A percentile compares a stretch with the other conserved stretches of the same genome.
phyloP scores from a whole-genome alignment of 2,797 vertebrate genomes.

The Botia almorhae region DNA sequence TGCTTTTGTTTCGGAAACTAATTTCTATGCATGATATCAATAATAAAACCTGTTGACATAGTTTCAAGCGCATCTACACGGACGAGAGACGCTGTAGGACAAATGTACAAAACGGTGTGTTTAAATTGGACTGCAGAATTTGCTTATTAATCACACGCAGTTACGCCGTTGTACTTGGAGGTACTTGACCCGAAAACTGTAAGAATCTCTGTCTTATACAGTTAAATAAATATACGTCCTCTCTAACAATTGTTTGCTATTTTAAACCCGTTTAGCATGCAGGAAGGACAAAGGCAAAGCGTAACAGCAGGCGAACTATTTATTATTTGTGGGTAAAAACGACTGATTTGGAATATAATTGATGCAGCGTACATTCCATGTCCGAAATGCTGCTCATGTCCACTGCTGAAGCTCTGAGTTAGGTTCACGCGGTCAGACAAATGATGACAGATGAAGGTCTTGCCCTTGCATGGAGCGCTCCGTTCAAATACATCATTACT shows the following conservation, averaged over 20 bases:
- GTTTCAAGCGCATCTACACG: too few species aligned
- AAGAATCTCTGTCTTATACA: neutral
- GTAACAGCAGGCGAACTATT: constrained; percentile 9
- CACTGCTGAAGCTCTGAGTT: constrained; percentile 27
- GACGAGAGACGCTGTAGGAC: too few species aligned
- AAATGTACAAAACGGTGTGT: too few species aligned
- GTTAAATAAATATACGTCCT: neutral
- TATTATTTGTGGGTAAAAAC: constrained; percentile 33
- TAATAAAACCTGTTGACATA: too few species aligned
- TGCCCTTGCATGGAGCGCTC: constrained; percentile 70
- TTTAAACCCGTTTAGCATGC: neutral
- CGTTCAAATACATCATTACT: constrained; percentile 75
- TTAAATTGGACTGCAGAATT: too few species aligned
- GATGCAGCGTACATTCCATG: constrained; percentile 23
- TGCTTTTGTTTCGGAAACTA: too few species aligned
- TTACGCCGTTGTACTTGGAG: neutral
- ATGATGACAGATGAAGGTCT: constrained; percentile 74
- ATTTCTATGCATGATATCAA: too few species aligned
- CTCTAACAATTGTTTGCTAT: neutral
- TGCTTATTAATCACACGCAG: too few species aligned
- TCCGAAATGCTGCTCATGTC: constrained; percentile 23
- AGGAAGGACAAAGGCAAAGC: neutral
- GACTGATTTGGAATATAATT: constrained; percentile 47
- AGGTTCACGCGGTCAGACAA: constrained; percentile 42
- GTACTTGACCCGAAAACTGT: too few species aligned